Base-by-base conservation (phyloP, 1,140 invertebrate species). In the Melanaphis sacchari region DNA sequence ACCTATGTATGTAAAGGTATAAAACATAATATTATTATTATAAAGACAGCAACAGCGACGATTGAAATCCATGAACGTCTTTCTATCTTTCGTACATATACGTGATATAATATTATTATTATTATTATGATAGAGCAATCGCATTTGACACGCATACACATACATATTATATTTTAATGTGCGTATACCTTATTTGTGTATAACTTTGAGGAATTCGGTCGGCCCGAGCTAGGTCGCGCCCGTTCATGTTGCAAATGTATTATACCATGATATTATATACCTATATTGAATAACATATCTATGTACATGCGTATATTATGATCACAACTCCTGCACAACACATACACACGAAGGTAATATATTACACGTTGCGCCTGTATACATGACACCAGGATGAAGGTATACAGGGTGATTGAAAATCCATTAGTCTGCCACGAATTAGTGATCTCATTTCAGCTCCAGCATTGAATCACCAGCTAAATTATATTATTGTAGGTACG, bases 61-160 rank as follows among this genome's bases (percentile, higher is more conserved):
- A 76, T n/a, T 76, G 31, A 76, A 76, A 76, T 76, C 59, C n/a
- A 76, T 15, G 59, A 76, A 76, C n/a, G 59, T 76, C 31, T 76
- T 15, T 76, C 59, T 76, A 76, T 76, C 59, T 66, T 66, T 31
- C 59, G 31, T 76, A 76, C n/a, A 76, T 15, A n/a, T 21, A 76
- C 24, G 54, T 54, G 4, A n/a, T n/a, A 76, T 76, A 76, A n/a
- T 76, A 76, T 18, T 76, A 76, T 76, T 66, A 66, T 66, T 66
- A 66, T 66, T 76, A 76, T 76, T 76, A n/a, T 76, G 59, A 76
- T 76, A 76, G 59, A 76, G 59, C 59, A 76, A 76, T 76, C 31
- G 59, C 59, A 76, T 76, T 76, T 76, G 59, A 76, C 59, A 76
- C 59, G 59, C 59, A n/a, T 76, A n/a, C n/a, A 76, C 9, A n/a